Evolutionary conservation across 2,797 vertebrate species (phyloP).

Genomic region (Phrynocephalus guinanensis): DNA sequence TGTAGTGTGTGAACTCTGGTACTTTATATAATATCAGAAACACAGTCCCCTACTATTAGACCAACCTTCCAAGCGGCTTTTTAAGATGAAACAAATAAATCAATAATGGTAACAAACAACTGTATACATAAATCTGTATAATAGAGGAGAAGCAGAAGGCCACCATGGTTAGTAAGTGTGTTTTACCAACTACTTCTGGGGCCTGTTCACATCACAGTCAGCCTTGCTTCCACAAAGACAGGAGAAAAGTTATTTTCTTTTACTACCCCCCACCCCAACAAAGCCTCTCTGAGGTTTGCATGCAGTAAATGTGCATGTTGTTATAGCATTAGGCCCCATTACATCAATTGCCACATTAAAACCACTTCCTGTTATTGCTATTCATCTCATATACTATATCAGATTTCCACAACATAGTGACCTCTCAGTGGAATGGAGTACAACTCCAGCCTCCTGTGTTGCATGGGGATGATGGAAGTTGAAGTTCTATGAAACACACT

Average conservation of each 20-base stretch:
- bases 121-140: slow-evolving; percentile 19
- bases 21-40: background rate
- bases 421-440: background rate
- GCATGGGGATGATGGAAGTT: background rate
- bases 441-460: no score
- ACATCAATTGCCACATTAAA: background rate
- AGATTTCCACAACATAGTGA: slow-evolving; percentile 2
- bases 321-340: background rate
- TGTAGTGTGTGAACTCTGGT: background rate
- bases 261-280: no score
- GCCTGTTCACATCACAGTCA: background rate
- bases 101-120: slow-evolving; percentile 38
- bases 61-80: background rate
- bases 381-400: slow-evolving; percentile 35
- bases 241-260: no score
- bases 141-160: slow-evolving; percentile 33
- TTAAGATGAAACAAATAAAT: background rate
- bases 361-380: slow-evolving; percentile 36
- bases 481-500: background rate
- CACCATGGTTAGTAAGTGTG: slow-evolving; percentile 51
- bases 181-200: background rate
- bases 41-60: background rate
- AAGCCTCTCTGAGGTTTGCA: no score
- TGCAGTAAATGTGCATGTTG: background rate
- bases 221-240: background rate